Conservation (phyloP, 2,113 vertebrate species). For the Bos taurus region DNA sequence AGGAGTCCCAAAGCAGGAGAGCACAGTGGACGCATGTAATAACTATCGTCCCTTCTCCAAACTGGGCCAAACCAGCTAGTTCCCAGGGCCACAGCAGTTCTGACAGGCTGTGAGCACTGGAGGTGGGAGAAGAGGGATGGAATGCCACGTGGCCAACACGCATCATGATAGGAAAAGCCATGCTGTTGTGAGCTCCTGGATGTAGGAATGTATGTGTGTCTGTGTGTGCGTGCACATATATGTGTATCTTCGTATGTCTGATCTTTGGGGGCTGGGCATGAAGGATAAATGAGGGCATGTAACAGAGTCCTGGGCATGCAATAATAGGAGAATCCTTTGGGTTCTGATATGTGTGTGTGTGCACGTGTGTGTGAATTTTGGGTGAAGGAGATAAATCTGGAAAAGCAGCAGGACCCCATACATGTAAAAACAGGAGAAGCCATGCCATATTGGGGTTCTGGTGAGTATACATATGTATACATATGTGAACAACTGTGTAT, state of each 20-base stretch:
- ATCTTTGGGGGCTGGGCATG: neutral
- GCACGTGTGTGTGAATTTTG: neutral
- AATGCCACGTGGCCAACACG: neutral
- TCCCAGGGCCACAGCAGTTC: neutral
- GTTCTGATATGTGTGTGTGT: neutral
- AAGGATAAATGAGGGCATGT: neutral
- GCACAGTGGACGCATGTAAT: neutral
- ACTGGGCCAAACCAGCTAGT: neutral
- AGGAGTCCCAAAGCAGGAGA: neutral
- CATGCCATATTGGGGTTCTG: conserved; percentile 34
- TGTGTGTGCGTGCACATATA: neutral
- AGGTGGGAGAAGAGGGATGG: neutral
- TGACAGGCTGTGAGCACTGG: neutral
- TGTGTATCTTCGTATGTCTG: neutral
- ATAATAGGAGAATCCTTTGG: conserved; percentile 21
- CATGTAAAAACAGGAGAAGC: conserved; percentile 62
- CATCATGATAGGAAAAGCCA: conserved; percentile 44
- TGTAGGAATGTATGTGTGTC: neutral
- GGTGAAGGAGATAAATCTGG: neutral
- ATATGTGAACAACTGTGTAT: rapidly evolving
- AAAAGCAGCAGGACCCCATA: conserved; percentile 12
- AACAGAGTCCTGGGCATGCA: neutral
- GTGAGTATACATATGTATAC: neutral
- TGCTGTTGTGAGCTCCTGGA: conserved; percentile 8
- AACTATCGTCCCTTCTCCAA: neutral